Conservation (phyloP, 2,797 vertebrate genomes). For the Muscicapa striata region DNA sequence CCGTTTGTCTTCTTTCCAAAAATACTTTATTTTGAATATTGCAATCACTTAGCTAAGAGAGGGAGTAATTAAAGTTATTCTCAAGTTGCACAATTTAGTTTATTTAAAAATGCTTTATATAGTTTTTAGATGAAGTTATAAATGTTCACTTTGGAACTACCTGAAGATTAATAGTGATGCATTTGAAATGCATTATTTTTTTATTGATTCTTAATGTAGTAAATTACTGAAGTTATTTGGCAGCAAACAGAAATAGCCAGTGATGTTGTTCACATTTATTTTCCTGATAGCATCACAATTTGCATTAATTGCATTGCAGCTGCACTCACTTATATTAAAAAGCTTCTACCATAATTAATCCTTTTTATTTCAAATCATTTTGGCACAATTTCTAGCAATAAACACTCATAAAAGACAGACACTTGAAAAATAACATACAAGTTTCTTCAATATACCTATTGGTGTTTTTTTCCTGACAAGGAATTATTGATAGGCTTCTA, state of each 20-base stretch:
- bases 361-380: slow-evolving; percentile 95
- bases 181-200: slow-evolving; percentile 97
- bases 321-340: slow-evolving; percentile 99
- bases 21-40: slow-evolving; percentile 30
- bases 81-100: slow-evolving; percentile 59
- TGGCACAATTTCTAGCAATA: slow-evolving; percentile 99
- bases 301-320: slow-evolving; percentile 95
- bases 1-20: slow-evolving; percentile 36
- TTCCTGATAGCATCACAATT: slow-evolving; percentile 89
- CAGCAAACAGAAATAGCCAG: slow-evolving; percentile 93
- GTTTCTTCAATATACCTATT: slow-evolving; percentile 88
- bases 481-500: slow-evolving; percentile 93
- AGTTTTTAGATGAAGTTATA: slow-evolving; percentile 84
- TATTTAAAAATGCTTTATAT: slow-evolving; percentile 75
- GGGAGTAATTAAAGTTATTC: slow-evolving; percentile 68
- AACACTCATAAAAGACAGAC: slow-evolving; percentile 95
- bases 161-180: slow-evolving; percentile 90
- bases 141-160: slow-evolving; percentile 80
- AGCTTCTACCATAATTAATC: slow-evolving; percentile 95
- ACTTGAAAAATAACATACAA: slow-evolving; percentile 87
- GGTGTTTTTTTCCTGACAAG: slow-evolving; percentile 83
- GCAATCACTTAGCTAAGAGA: slow-evolving; percentile 24
- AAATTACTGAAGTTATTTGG: slow-evolving; percentile 98
- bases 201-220: slow-evolving; percentile 99
- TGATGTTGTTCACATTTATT: slow-evolving; percentile 88